Percentiles rank a stretch among this genome's conserved stretches.
phyloP scores from a whole-genome alignment of 2,888 invertebrate species.

The Molorchus minor region DNA sequence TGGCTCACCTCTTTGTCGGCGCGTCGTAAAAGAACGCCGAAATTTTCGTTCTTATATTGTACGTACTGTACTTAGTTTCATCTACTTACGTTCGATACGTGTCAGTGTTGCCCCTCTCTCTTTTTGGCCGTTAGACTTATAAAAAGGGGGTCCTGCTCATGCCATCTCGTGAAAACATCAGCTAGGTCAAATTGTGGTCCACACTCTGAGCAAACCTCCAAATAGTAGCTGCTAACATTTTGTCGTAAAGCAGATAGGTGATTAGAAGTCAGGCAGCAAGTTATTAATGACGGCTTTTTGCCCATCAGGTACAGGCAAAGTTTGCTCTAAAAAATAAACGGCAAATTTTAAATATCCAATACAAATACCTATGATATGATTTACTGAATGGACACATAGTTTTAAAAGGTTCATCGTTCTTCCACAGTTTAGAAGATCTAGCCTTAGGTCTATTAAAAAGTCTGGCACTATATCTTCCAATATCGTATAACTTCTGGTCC shows the following conservation, averaged over 20 bases:
- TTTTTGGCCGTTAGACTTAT: conserved; percentile 56
- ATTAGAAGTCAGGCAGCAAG: conserved; percentile 57
- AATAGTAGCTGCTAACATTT: conserved; percentile 55
- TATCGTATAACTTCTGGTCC: conserved; percentile 72
- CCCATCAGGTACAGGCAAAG: conserved; percentile 56
- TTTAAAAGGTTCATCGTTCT: conserved; percentile 77
- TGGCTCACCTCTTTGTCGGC: too few relatives aligned
- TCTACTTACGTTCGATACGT: conserved; percentile 57
- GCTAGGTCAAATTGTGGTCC: conserved; percentile 54
- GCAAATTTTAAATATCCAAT: conserved; percentile 7
- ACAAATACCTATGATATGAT: not conserved
- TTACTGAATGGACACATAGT: conserved; percentile 75
- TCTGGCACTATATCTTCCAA: conserved; percentile 70
- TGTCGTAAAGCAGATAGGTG: conserved; percentile 52
- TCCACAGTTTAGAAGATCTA: conserved; percentile 77
- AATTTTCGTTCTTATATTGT: too few relatives aligned
- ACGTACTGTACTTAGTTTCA: too few relatives aligned
- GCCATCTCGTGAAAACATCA: conserved; percentile 44
- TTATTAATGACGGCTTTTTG: conserved; percentile 53
- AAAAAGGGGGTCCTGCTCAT: conserved; percentile 49
- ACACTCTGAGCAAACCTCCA: conserved; percentile 55
- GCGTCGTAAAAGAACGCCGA: too few relatives aligned
- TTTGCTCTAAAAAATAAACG: conserved; percentile 51
- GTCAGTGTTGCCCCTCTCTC: conserved; percentile 52
- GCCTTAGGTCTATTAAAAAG: conserved; percentile 71